Conservation (phyloP, 2,888 invertebrate genomes). For the Synanthedon myopaeformis region DNA sequence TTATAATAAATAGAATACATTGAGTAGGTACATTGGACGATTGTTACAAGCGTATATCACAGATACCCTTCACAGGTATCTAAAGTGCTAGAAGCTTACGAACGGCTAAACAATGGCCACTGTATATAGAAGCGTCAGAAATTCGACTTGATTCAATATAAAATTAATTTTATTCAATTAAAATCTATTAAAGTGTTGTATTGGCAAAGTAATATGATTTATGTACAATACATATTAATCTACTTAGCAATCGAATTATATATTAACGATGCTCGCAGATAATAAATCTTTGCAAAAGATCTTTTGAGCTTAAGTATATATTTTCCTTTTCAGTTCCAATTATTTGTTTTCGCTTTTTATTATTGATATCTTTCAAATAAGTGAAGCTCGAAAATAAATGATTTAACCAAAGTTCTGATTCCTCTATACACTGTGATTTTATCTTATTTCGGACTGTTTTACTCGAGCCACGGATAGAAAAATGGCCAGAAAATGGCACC, state of each 20-base stretch:
- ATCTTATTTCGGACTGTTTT: not conserved
- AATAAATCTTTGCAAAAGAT: too few relatives aligned
- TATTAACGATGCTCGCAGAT: too few relatives aligned
- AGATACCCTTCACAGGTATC: constrained; percentile 39
- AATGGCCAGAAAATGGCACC: not conserved
- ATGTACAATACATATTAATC: too few relatives aligned
- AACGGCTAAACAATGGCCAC: constrained; percentile 22
- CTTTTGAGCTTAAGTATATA: not conserved
- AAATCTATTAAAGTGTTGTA: too few relatives aligned
- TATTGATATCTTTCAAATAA: not conserved
- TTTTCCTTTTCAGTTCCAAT: not conserved
- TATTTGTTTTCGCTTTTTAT: not conserved
- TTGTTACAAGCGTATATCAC: constrained; percentile 66
- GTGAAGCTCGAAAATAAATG: too few relatives aligned
- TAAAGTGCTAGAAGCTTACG: constrained; percentile 36
- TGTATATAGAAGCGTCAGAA: constrained; percentile 1
- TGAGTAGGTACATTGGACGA: constrained; percentile 54
- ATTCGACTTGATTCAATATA: too few relatives aligned
- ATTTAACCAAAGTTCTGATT: not conserved
- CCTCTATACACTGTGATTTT: not conserved
- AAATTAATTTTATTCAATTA: too few relatives aligned
- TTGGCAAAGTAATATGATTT: too few relatives aligned
- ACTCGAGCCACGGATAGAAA: not conserved
- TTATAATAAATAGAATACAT: constrained; percentile 19
- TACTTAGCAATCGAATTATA: too few relatives aligned